Evolutionary conservation across 2,888 invertebrate species (phyloP), one percentile per base, ranked within the genome.

Genomic region (Acheta domesticus): DNA sequence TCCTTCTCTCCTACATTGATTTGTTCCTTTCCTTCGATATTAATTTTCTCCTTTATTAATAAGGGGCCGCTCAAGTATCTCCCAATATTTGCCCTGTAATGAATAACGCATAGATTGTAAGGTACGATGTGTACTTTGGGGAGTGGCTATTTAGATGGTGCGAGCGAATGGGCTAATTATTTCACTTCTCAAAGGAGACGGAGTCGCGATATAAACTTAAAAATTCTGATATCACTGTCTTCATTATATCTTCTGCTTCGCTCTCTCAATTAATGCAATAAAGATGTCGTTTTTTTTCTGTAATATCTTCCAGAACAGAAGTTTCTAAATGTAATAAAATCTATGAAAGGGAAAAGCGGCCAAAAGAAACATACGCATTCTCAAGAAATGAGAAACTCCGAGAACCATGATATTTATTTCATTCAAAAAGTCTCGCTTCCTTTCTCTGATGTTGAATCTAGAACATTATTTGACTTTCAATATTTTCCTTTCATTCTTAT

Each of bases 1-100:
- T 62, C n/a, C 62, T 62, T 14, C 62, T 62, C 62, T 62, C 62
- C 62, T 62, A 62, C 62, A 62, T 62, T 62, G 62, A 62, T 62
- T 62, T 62, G 62, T 62, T 62, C 62, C 62, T 62, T 62, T 62
- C 62, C 62, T 62, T 62, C 62, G n/a, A 62, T 62, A 62, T 62
- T 62, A 62, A 62, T 62, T 62, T 62, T 62, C 62, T 62, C 62
- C 62, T 62, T 62, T 62, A 62, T 62, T 62, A 62, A 62, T 62
- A 62, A 62, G 62, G 62, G 62, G 62, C n/a, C n/a, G 14, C 62
- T 62, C 12, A 62, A 62, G 62, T 62, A 62, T 62, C 62, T 62
- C 62, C 62, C 62, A 62, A 62, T 62, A 62, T 62, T 62, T 62
- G 62, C 62, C n/a, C 62, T 62, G 62, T 62, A 62, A 62, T 62